phyloP scores from a whole-genome alignment of 2,888 invertebrate species.

The Orchesella flavescens region DNA sequence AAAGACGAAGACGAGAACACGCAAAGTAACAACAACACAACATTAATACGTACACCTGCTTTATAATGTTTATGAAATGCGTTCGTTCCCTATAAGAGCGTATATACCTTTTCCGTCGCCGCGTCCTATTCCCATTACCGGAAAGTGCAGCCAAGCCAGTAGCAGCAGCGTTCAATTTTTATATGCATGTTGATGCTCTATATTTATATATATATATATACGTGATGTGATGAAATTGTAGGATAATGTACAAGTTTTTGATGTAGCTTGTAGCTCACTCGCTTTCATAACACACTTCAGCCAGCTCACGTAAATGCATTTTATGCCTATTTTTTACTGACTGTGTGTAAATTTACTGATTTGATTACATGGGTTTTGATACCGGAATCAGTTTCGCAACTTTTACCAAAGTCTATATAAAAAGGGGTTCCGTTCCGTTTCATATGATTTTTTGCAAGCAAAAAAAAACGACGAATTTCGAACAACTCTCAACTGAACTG shows the following conservation, averaged over 20 bases:
- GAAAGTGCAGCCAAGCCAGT: conserved; percentile 9
- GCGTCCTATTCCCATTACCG: not conserved
- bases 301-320: conserved; percentile 30
- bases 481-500: too few species aligned
- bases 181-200: not conserved
- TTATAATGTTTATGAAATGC: too few species aligned
- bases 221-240: conserved; percentile 20
- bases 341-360: too few species aligned
- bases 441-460: too few species aligned
- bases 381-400: too few species aligned
- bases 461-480: too few species aligned
- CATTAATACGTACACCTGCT: not conserved
- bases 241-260: not conserved
- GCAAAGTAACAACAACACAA: conserved; percentile 18
- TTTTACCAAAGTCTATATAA: too few species aligned
- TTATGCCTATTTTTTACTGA: conserved; percentile 7
- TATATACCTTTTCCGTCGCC: not conserved
- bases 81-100: too few species aligned
- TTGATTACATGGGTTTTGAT: too few species aligned
- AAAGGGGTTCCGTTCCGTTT: too few species aligned
- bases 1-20: conserved; percentile 21
- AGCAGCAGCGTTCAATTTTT: too few species aligned
- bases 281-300: too few species aligned
- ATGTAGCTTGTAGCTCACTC: not conserved
- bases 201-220: not conserved